phyloP scores from a whole-genome alignment of 1,140 invertebrate genomes.

The Berghia stephanieae region DNA sequence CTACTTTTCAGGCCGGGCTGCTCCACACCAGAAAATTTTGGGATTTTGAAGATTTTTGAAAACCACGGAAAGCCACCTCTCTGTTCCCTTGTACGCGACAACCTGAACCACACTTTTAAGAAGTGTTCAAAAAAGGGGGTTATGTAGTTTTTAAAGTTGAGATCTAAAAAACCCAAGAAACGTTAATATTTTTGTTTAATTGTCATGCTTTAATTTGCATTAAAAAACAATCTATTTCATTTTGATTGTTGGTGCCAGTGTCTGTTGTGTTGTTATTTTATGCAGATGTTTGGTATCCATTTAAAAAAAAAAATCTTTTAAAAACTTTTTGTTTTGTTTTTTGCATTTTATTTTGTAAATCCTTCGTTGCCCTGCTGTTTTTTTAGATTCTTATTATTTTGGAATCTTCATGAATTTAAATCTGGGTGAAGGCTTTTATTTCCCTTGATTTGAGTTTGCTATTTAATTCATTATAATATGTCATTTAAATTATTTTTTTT shows the following conservation, averaged over 20 bases:
- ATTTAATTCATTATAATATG: too few relatives aligned
- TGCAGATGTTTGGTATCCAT: background rate
- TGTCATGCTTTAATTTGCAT: background rate
- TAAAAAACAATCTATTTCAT: background rate
- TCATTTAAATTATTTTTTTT: too few relatives aligned
- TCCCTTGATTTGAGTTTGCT: too few relatives aligned
- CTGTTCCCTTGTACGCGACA: conserved; percentile 72
- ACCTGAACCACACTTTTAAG: conserved; percentile 73
- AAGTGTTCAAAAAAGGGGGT: conserved; percentile 73
- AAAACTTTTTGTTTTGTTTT: background rate
- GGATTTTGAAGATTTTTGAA: conserved; percentile 74
- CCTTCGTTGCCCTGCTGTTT: too few relatives aligned
- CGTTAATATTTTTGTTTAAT: background rate
- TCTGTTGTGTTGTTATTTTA: background rate
- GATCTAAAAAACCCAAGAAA: background rate
- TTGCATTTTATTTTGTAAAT: too few relatives aligned
- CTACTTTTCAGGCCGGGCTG: conserved; percentile 75
- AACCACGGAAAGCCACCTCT: conserved; percentile 68
- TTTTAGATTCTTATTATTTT: too few relatives aligned
- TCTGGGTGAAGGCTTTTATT: too few relatives aligned
- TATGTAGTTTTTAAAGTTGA: conserved; percentile 72
- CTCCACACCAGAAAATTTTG: conserved; percentile 78
- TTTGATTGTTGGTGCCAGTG: background rate
- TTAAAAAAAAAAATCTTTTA: background rate
- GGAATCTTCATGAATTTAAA: too few relatives aligned